Base-by-base conservation (phyloP, 2,888 invertebrate genomes). In the Drosophila tripunctata region DNA sequence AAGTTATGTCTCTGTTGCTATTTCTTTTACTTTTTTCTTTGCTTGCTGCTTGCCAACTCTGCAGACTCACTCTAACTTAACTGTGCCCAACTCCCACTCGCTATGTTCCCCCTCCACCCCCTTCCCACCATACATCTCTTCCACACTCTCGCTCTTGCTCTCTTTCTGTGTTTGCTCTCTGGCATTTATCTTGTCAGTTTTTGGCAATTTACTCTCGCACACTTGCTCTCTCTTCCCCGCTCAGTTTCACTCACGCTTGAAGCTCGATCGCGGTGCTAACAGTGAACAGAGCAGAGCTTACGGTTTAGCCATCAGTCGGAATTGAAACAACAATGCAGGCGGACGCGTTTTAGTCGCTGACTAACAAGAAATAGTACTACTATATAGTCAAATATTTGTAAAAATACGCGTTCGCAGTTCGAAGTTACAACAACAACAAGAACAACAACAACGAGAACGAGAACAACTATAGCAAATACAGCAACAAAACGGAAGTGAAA, bases 251-350 rank as follows among this genome's bases (percentile, higher is more conserved):
- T 66, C 19, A 24, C 50, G 21, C 8, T 54, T 63, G 12, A 67
- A 70, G 65, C 75, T 55, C 63, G 77, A 83, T 80, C 64, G 67
- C 19, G 43, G 40, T 24, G 58, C 62, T 61, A 52, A 56, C 55
- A 57, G 15, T 45, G 69, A 74, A 56, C 52, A 31, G 30, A 74
- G 60, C 52, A 31, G 30, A 33, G 75, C 66, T 83, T 80, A 69
- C 50, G 57, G 76, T 41, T 81, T 78, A 54, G 33, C 58, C 54
- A 67, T 78, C 88, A 89, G 89, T 89, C 79, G 78, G 73, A 66
- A 78, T 77, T 57, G 70, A 70, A 75, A 76, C 76, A 78, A 88
- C 83, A 85, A 82, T 81, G 87, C 78, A 87, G 80, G 80, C 88
- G 87, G 87, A 81, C 82, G 89, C 67, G 73, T 72, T 74, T 72